Percentiles rank a stretch among this genome's conserved stretches.
These are phyloP conservation scores for Physella acuta DNA, from an alignment of 1,140 invertebrate species.

Conservation along the genomic window DNA sequence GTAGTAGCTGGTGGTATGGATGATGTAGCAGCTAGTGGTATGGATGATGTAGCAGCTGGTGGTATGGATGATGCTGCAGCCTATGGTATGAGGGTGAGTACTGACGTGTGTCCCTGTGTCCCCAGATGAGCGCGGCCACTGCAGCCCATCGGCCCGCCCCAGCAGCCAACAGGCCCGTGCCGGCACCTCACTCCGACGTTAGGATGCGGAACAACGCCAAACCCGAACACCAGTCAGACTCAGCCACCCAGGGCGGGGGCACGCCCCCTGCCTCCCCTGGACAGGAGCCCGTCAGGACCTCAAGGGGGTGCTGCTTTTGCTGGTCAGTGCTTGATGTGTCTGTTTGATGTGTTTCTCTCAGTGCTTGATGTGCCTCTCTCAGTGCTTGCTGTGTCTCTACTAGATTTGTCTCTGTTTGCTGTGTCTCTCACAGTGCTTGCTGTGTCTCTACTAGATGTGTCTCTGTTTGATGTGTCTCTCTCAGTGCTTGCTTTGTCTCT, in stretches of 20 bases:
- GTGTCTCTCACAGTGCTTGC: not conserved
- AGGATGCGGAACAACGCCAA: not conserved
- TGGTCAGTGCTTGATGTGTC: not conserved
- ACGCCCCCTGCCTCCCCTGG: not conserved
- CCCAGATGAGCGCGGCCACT: slow-evolving; percentile 9
- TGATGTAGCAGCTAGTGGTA: not conserved
- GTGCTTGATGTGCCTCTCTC: not conserved
- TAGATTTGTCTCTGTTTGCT: not conserved
- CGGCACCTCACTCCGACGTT: not conserved
- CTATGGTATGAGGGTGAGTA: not conserved
- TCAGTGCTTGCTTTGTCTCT: not conserved
- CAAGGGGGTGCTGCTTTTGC: not conserved
- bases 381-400: too few relatives aligned
- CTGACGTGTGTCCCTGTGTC: not conserved
- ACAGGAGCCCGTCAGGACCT: not conserved
- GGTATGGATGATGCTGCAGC: not conserved
- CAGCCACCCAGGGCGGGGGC: not conserved
- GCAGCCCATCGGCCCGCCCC: not conserved
- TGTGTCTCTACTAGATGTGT: not conserved
- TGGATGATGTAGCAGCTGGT: not conserved
- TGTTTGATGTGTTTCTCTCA: not conserved
- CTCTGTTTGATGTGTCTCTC: not conserved
- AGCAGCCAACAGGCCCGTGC: not conserved
- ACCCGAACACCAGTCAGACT: not conserved
- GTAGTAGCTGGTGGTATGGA: not conserved